Base-by-base conservation (phyloP, 2,888 invertebrate genomes). In the Sarcophaga rosellei region DNA sequence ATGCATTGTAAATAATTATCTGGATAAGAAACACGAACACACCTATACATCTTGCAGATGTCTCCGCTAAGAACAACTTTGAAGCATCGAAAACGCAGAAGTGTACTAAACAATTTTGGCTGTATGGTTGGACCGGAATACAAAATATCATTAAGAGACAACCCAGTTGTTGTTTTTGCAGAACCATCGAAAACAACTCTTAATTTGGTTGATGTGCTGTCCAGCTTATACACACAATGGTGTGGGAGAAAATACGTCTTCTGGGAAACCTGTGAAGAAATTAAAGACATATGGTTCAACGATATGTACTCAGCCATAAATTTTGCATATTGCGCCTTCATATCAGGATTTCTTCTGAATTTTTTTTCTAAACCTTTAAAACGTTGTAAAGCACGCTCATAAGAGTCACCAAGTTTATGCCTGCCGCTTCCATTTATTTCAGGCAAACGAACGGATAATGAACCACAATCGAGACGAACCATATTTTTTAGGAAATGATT, bases 1-100 rank as follows among this genome's bases (percentile, higher is more conserved):
- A 85, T 85, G 25, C 88, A 86, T 57, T 88, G 84, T 3, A 87
- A 63, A 20, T 53, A 84, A 57, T 85, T 53, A 23, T 86, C 85
- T 23, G 85, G 77, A 17, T 82, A 25, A 10, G 85, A 75, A 6
- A 87, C 62, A n/a, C 47, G 59, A 25, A 88, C 79, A 47, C 87
- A 86, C 2, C 87, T 75, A 66, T 87, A 87, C 81, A 88, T 88
- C 59, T 88, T 85, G 17, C 80, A 81, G n/a, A 87, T 88, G 53
- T 86, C 81, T 17, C 65, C 81, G 2, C 68, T 84, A 15, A 88
- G 17, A 8, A 85, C 85, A 12, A 86, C 35, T 15, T 75, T 81
- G 15, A 83, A 83, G 8, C 57, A 83, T 3, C 85, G 72, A 85
- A 86, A 84, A 12, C 80, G 62, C 3, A 88, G 15, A 1, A 88